Evolutionary conservation across 2,888 invertebrate genomes (phyloP), one percentile per base, ranked within the genome.

Genomic region (Troides helena): DNA sequence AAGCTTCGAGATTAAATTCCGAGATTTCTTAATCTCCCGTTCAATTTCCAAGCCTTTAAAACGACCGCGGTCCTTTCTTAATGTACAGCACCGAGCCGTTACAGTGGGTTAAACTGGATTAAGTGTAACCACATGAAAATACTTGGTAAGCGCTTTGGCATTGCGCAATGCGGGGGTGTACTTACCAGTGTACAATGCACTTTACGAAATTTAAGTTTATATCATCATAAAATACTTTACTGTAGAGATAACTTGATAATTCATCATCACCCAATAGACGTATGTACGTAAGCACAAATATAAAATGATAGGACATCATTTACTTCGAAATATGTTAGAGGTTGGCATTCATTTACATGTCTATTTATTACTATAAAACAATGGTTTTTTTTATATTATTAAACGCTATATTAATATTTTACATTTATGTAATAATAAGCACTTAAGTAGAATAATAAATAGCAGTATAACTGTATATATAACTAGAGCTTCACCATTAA

Each of bases 71-170:
- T 65, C 57, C 65, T 65, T 65, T 59, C 65, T 65, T 65, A 65
- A 65, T 58, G 65, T 59, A 65, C 50, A 65, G 46, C 59, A 65
- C 65, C 21, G 59, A 59, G 65, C 59, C 65, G 65, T 65, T 65
- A 59, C 21, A 63, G 68, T 60, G 46, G 62, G 57, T 62, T 59
- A 43, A 58, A 23, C 43, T 59, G 63, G 59, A 68, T 68, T 68
- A 68, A 59, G 63, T 50, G 63, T 68, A 64, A 68, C 63, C 68
- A 64, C 63, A 59, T 68, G 63, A 68, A 68, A 68, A 30, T 39
- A 23, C 57, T 57, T 21, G 17, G 23, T 39, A 65, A 23, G 39
- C 57, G 57, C 43, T 57, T 57, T 21, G 57, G n/a, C 21, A 57
- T n/a, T n/a, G 57, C 57, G 57, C 57, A 57, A n/a, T 57, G 57